phyloP scores from a whole-genome alignment of 1,140 invertebrate genomes.

The Eupeodes corollae region DNA sequence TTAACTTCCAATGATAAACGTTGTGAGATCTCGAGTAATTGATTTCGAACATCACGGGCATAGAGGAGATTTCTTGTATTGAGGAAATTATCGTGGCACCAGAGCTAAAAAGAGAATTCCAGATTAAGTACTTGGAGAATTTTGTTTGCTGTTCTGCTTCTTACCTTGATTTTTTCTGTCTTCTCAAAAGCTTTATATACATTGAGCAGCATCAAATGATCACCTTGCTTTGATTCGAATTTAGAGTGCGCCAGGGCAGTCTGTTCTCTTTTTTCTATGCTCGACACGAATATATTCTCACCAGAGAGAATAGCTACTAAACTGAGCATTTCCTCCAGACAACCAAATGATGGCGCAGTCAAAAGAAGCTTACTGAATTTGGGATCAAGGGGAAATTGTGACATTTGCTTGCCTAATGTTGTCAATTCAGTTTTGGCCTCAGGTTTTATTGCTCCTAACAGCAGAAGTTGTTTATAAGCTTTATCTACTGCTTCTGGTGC shows the following conservation, averaged over 20 bases:
- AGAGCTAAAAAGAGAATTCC: slow-evolving; percentile 48
- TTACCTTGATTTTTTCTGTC: slow-evolving; percentile 59
- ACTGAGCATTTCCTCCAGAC: slow-evolving; percentile 66
- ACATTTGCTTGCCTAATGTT: slow-evolving; percentile 71
- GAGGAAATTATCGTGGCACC: slow-evolving; percentile 85
- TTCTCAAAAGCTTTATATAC: slow-evolving; percentile 71
- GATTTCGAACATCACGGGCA: slow-evolving; percentile 68
- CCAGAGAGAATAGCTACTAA: slow-evolving; percentile 49
- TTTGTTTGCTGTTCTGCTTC: slow-evolving; percentile 1
- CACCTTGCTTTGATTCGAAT: slow-evolving; percentile 77
- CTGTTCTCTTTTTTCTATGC: slow-evolving; percentile 48
- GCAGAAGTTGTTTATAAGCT: slow-evolving; percentile 57
- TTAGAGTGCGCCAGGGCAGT: slow-evolving; percentile 59
- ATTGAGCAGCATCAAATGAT: slow-evolving; percentile 87
- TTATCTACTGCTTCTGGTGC: slow-evolving; percentile 54
- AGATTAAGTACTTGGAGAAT: no score
- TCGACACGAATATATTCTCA: slow-evolving; percentile 48
- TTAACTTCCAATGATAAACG: slow-evolving; percentile 52
- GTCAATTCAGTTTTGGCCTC: slow-evolving; percentile 47
- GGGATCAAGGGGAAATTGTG: slow-evolving; percentile 85
- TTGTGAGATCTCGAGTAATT: slow-evolving; percentile 67
- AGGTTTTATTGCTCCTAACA: slow-evolving; percentile 62
- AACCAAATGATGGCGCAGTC: slow-evolving; percentile 61
- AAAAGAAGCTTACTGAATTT: slow-evolving; percentile 76
- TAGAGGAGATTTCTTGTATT: slow-evolving; percentile 76